Base-by-base conservation (phyloP, 2,888 invertebrate genomes). In the Neoaliturus tenellus region DNA sequence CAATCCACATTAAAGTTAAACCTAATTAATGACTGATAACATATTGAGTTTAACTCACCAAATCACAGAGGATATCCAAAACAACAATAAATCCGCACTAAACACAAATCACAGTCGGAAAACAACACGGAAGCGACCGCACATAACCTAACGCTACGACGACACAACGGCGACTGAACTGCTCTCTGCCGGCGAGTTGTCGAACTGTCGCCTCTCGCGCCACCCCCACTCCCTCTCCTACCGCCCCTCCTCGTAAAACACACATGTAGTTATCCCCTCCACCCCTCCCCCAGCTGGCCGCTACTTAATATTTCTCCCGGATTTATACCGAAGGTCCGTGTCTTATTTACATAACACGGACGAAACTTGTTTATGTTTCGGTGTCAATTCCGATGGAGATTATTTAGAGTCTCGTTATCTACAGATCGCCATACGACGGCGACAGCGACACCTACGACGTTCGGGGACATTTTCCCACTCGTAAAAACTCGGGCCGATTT, bases 321-420 rank as follows among this genome's bases (percentile, higher is more conserved):
- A 23, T 44, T 75, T 44, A 44, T 39, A 35, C 17, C 33, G 17
- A n/a, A 20, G 41, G 44, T 35, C 48, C 75, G 35, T 75, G 75
- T 75, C 75, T 75, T 75, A 75, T 75, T 75, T 75, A 48, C 75
- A 75, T 75, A 75, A 75, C 75, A 75, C 31, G 75, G 75, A 2
- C 44, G 71, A 71, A 75, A 48, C 39, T 28, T 75, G 75, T 75
- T 75, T 75, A 75, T 28, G 48, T 75, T 48, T 28, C 23, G 35
- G 44, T 75, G 75, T 75, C 75, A 48, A 75, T 75, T 35, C 23
- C 5, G 39, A 62, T 4, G 28, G 14, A 20, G n/a, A 44, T 75
- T 73, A 31, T 41, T 73, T 17, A 62, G 12, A 5, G 55, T 10
- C 55, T 55, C n/a, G 20, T 62, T 67, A 67, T 67, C 67, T 28